Conservation (phyloP, 2,888 invertebrate genomes). For the Amiota mariae region DNA sequence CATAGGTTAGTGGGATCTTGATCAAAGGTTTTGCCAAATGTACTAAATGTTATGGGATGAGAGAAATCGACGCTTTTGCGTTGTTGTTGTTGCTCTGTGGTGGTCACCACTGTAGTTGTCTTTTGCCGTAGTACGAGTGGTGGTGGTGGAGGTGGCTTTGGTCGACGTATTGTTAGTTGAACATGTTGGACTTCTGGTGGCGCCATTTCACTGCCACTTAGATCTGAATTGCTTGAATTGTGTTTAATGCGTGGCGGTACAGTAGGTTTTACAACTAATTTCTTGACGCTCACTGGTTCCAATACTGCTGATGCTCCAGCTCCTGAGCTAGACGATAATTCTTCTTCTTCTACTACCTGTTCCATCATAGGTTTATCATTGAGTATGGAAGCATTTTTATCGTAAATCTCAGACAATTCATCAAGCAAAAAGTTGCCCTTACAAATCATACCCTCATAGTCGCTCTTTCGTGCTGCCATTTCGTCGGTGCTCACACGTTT, state of each 20-base stretch:
- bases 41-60: slow-evolving; percentile 48
- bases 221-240: slow-evolving; percentile 42
- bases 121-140: slow-evolving; percentile 8
- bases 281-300: neutral
- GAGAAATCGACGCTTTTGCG: slow-evolving; percentile 36
- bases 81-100: slow-evolving; percentile 45
- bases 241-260: slow-evolving; percentile 46
- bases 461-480: slow-evolving; percentile 54
- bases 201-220: slow-evolving; percentile 28
- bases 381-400: slow-evolving; percentile 76
- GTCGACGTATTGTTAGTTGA: slow-evolving; percentile 65
- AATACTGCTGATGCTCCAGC: neutral
- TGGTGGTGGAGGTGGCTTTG: slow-evolving; percentile 42
- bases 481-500: slow-evolving; percentile 40
- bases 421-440: slow-evolving; percentile 73
- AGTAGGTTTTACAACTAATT: neutral
- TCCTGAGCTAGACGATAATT: neutral
- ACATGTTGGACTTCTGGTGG: slow-evolving; percentile 62
- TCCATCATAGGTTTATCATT: slow-evolving; percentile 73
- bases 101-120: neutral
- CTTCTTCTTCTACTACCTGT: slow-evolving; percentile 30
- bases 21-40: slow-evolving; percentile 69
- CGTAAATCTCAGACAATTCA: slow-evolving; percentile 75
- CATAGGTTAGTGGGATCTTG: slow-evolving; percentile 72
- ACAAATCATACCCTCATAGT: slow-evolving; percentile 66